Conservation (phyloP, 53 echinoderm and acorn worm species). For the Holothuria scabra region DNA sequence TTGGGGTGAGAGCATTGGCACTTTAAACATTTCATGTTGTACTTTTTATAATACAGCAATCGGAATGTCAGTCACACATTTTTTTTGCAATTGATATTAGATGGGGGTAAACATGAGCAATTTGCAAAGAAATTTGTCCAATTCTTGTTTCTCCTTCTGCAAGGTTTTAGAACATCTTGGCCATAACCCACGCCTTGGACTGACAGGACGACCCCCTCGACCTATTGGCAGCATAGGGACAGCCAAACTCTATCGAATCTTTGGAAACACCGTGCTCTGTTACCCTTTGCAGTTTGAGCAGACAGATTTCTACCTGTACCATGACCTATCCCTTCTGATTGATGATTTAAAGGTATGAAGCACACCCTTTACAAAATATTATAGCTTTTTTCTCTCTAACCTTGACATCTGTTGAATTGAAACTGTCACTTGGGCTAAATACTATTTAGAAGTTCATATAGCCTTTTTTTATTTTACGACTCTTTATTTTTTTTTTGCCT, state of each 20-base stretch:
- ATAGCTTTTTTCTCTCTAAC: not conserved
- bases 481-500: too few relatives aligned
- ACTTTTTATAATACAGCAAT: too few relatives aligned
- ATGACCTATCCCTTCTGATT: conserved; percentile 81
- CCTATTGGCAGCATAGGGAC: conserved; percentile 96
- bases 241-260: conserved; percentile 86
- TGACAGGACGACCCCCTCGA: conserved; percentile 84
- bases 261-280: conserved; percentile 90
- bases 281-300: conserved; percentile 95
- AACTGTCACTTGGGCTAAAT: too few relatives aligned
- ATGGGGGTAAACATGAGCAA: too few relatives aligned
- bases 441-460: too few relatives aligned
- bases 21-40: too few relatives aligned
- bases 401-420: not conserved
- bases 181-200: conserved; percentile 80
- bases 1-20: too few relatives aligned
- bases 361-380: not conserved
- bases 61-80: too few relatives aligned
- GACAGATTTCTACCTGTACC: conserved; percentile 98
- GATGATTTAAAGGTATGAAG: conserved; percentile 91
- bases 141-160: not conserved
- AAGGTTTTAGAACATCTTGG: conserved; percentile 84
- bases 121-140: too few relatives aligned
- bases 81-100: too few relatives aligned
- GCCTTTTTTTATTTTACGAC: too few relatives aligned